Percentiles rank a stretch among this genome's conserved stretches.
Conservation (phyloP, 2,888 invertebrate genomes). For the Drosophila tanythrix region DNA sequence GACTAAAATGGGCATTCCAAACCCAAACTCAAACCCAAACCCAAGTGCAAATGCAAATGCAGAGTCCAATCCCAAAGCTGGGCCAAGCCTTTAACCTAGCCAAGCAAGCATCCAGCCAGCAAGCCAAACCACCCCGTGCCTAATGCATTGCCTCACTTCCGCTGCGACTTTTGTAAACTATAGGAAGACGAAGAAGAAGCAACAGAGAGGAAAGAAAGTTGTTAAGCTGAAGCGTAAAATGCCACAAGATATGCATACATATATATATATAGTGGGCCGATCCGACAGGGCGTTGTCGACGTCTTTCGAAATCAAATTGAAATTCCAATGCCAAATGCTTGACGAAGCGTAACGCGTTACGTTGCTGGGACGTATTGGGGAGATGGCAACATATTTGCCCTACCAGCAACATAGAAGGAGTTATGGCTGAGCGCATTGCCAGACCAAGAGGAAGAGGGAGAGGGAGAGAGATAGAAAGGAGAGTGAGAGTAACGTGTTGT, state of each 20-base stretch:
- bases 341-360: constrained; percentile 62
- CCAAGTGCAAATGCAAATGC: constrained; percentile 6
- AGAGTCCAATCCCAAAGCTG: neutral
- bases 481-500: constrained; percentile 30
- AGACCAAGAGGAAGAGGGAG: neutral
- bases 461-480: neutral
- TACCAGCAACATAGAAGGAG: constrained; percentile 22
- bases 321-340: constrained; percentile 72
- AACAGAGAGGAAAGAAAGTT: constrained; percentile 3
- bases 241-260: constrained; percentile 29
- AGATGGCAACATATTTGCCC: constrained; percentile 19
- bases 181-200: neutral
- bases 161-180: constrained; percentile 22
- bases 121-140: constrained; percentile 10
- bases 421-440: constrained; percentile 55
- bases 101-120: neutral
- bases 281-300: constrained; percentile 54
- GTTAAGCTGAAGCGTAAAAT: constrained; percentile 21
- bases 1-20: constrained; percentile 13
- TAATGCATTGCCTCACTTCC: constrained; percentile 48
- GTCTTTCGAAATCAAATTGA: constrained; percentile 56
- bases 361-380: neutral
- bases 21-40: neutral
- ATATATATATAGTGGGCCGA: constrained; percentile 41
- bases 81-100: neutral